Evolutionary conservation across 2,888 invertebrate species (phyloP).

Genomic region (Heliconius sara): DNA sequence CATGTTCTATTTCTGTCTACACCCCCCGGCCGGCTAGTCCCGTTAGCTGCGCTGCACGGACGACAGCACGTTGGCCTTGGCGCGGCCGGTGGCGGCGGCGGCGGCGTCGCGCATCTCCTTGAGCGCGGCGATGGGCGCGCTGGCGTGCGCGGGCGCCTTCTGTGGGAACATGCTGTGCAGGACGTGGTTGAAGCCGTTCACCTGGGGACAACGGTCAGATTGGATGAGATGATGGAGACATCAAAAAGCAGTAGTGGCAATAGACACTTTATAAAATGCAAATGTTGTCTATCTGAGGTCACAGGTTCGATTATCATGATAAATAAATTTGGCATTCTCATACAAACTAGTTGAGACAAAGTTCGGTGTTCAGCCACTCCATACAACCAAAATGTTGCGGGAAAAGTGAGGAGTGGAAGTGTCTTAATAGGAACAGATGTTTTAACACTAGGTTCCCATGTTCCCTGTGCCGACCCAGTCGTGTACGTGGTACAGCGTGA

Average conservation of each 20-base stretch:
- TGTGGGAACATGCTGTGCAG: constrained; percentile 88
- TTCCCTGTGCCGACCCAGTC: neutral
- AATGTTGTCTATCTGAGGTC: no score
- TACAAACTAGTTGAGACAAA: neutral
- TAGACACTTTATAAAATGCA: no score
- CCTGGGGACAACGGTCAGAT: constrained; percentile 61
- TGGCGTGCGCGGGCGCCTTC: constrained; percentile 58
- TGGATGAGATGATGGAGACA: no score
- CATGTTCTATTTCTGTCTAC: neutral
- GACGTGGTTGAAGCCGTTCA: constrained; percentile 92
- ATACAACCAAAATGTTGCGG: neutral
- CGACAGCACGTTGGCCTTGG: constrained; percentile 85
- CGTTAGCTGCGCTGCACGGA: constrained; percentile 77
- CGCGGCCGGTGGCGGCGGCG: constrained; percentile 91
- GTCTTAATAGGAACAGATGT: neutral
- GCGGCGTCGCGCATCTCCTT: constrained; percentile 90
- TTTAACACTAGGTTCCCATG: neutral
- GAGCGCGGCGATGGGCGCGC: constrained; percentile 61
- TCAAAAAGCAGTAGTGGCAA: no score
- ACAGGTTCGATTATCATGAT: no score
- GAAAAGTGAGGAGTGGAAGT: neutral
- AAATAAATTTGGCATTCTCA: no score
- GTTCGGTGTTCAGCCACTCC: neutral
- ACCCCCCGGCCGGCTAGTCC: no score
- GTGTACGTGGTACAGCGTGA: no score